Evolutionary conservation across 2,797 vertebrate genomes (phyloP), one percentile per base, ranked within the genome.

Genomic region (Danio choprae): DNA sequence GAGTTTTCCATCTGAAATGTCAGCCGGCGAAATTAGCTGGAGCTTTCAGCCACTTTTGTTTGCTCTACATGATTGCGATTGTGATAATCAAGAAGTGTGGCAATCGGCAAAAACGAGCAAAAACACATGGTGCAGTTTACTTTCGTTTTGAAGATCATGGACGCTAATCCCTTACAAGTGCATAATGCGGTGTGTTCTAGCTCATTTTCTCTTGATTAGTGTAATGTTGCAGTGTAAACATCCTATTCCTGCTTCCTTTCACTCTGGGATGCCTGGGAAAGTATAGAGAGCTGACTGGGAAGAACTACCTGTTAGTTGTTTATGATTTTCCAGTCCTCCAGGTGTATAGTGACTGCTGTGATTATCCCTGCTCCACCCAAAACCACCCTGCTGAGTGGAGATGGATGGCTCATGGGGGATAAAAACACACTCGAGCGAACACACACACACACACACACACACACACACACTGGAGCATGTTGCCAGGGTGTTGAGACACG

Each of bases 401-500:
- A 85, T 85, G 80, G 86, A 84, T 55, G 80, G 78, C 82, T 87
- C 81, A 80, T 62, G 77, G 68, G 84, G 80, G 50, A 87, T 77
- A 82, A 64, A 69, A 74, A 76, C 77, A 81, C 76, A 83, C 65
- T 73, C 56, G 46, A 68, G 75, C 83, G 69, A 71, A 76, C 63
- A 77, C 79, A n/a, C n/a, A n/a, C n/a, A 29, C 29, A 69, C 71
- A 76, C 63, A 77, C 79, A n/a, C n/a, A n/a, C n/a, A 29, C 29
- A 29, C 29, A 29, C 3, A 69, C 71, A 76, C 63, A 77, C 79
- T 67, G 29, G 56, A 12, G 9, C 86, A 87, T 90, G 89, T 90
- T 90, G 88, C 89, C 88, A 86, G 88, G 72, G 88, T 88, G 81
- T 81, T 88, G 91, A 94, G 92, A 93, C 91, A 89, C 93, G 91